phyloP scores from a whole-genome alignment of 2,888 invertebrate genomes.

The Scrobipalpa atriplicella region DNA sequence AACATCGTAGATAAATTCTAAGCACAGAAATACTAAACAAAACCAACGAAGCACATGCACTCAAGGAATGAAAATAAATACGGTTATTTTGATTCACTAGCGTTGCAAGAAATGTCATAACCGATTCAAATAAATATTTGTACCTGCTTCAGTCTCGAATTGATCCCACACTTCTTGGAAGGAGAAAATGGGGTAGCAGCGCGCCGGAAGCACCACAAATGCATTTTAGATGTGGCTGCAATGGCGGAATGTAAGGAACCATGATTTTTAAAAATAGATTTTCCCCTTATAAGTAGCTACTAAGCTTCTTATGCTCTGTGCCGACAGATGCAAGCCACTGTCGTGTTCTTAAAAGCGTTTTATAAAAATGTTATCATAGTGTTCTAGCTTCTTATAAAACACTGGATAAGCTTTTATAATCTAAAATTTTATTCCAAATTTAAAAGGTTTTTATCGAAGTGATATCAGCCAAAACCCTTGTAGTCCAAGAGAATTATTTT shows the following conservation, averaged over 20 bases:
- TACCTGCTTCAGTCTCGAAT: slow-evolving; percentile 28
- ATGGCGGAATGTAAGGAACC: slow-evolving; percentile 46
- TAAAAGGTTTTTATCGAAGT: not conserved
- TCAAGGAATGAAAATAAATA: too few species aligned
- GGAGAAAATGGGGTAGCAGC: slow-evolving; percentile 43
- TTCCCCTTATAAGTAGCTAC: slow-evolving; percentile 17
- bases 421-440: not conserved
- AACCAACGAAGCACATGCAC: not conserved
- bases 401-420: not conserved
- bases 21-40: not conserved
- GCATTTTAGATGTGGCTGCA: slow-evolving; percentile 54
- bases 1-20: too few species aligned
- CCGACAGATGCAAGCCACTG: not conserved
- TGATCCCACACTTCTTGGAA: slow-evolving; percentile 30
- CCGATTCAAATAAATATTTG: slow-evolving; percentile 38
- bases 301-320: slow-evolving; percentile 20
- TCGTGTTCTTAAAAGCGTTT: not conserved
- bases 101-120: slow-evolving; percentile 13
- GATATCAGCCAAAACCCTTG: not conserved
- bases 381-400: not conserved
- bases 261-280: slow-evolving; percentile 35
- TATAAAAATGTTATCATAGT: not conserved
- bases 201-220: slow-evolving; percentile 49
- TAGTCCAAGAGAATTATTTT: not conserved
- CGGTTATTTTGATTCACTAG: not conserved